Conservation (phyloP, 2,797 vertebrate genomes). For the Coregonus sp. region DNA sequence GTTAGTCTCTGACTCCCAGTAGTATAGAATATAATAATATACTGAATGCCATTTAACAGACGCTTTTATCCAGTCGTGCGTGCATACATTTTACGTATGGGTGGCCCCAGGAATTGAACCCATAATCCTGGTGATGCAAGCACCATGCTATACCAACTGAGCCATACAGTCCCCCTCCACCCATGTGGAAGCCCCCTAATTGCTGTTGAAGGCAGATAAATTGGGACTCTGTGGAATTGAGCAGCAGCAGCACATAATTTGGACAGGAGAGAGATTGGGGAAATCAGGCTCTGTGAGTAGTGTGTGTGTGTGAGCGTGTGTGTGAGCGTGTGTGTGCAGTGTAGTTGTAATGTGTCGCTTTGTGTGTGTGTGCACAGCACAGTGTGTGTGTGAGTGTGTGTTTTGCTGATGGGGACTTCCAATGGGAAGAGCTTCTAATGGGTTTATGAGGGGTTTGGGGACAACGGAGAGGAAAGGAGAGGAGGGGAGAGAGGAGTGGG, state of each 20-base stretch:
- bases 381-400: conserved; percentile 25
- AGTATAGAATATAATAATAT: too few species aligned
- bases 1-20: conserved; percentile 50
- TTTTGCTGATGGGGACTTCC: conserved; percentile 49
- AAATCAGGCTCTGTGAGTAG: conserved; percentile 26
- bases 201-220: conserved; percentile 53
- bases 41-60: too few species aligned
- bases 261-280: conserved; percentile 31
- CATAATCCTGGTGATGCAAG: too few species aligned
- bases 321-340: conserved; percentile 5
- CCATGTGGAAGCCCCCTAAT: conserved; percentile 53
- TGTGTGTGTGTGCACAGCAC: conserved; percentile 4
- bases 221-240: conserved; percentile 35
- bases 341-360: not conserved
- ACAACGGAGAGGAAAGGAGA: conserved; percentile 25
- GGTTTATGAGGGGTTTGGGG: conserved; percentile 48
- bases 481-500: conserved; percentile 20
- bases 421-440: conserved; percentile 43
- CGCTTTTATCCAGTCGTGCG: too few species aligned
- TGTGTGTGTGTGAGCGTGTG: not conserved
- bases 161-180: conserved; percentile 27
- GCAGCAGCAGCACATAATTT: conserved; percentile 34
- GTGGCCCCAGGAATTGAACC: too few species aligned
- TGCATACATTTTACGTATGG: too few species aligned
- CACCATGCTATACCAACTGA: too few species aligned